A percentile compares a stretch with the other conserved stretches of the same genome.
Conservation (phyloP, 1,140 invertebrate species). For the Helicoverpa armigera region DNA sequence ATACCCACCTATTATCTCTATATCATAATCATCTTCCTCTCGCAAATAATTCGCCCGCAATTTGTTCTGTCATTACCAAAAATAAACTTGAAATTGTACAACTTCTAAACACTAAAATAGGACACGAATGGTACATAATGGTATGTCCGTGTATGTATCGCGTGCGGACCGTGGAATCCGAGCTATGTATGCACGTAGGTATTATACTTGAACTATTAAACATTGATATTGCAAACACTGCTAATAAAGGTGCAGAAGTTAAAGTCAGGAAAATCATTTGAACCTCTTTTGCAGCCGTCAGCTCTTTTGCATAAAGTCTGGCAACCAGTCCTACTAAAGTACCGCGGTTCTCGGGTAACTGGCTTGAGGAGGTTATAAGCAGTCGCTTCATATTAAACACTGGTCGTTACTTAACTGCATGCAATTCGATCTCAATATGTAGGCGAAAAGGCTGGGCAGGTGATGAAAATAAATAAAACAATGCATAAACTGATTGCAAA, state of each 20-base stretch:
- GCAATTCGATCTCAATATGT: too few species aligned
- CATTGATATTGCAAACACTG: not conserved
- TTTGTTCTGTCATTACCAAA: not conserved
- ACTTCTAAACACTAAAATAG: not conserved
- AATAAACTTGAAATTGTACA: not conserved
- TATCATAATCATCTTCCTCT: too few species aligned
- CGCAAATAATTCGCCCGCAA: too few species aligned
- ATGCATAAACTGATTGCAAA: too few species aligned
- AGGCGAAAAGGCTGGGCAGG: not conserved
- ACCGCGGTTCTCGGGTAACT: too few species aligned
- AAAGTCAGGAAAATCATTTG: too few species aligned
- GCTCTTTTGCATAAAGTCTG: too few species aligned
- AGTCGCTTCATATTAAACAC: not conserved
- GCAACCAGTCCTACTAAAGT: too few species aligned
- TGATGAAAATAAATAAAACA: not conserved
- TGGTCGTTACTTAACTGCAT: too few species aligned
- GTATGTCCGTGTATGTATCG: conserved; percentile 8
- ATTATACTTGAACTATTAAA: conserved; percentile 38
- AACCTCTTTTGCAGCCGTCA: too few species aligned
- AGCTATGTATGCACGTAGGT: not conserved
- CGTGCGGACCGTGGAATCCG: conserved; percentile 18
- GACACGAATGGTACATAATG: conserved; percentile 15
- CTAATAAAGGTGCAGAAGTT: not conserved
- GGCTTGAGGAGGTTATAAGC: not conserved
- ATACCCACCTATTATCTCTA: too few species aligned